Evolutionary conservation across 2,113 vertebrate genomes (phyloP), one percentile per base, ranked within the genome.

Genomic region (Variabilichromis moorii): DNA sequence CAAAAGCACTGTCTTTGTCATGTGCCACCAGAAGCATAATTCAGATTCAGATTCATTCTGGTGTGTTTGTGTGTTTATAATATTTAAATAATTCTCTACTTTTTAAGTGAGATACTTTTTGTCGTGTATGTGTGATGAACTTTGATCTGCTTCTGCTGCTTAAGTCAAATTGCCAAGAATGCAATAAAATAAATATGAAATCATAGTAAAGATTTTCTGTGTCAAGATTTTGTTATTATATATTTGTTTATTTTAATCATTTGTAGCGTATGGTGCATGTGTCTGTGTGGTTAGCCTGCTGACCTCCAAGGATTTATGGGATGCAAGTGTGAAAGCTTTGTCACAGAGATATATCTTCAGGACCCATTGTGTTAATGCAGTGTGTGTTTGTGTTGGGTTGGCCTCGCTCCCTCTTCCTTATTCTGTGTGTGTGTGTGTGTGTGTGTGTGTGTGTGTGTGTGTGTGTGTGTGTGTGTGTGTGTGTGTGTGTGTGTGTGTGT

Each of bases 341-440:
- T 93, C 94, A 96, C 93, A 88, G 91, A 95, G 94, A 96, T 96
- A 95, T 96, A 96, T 96, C 95, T 94, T 89, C 93, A 91, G 91
- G 90, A 93, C 90, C 95, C 95, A 97, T 97, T 96, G 96, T 97
- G 95, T 96, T 96, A 96, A 96, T 96, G 96, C 92, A 94, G 94
- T 94, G 92, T 92, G 94, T 92, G 91, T 92, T 81, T 89, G 91
- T 93, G 82, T 86, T 90, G 92, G 89, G 45, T 90, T 45, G 79
- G 35, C 89, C 28, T 90, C 73, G 16, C 55, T 83, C 4, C 7
- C 37, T 82, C 21, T 86, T 19, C 86, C 45, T 83, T 33, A 4
- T 14, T 71, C 7, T 57, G 3, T 68, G 31, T 63, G 84, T 84
- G 55, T n/a, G 73, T 54, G 50, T 73, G 66, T 24, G 84, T 87